Conservation (phyloP, 2,797 vertebrate species). For the Pseudochirops cupreus region DNA sequence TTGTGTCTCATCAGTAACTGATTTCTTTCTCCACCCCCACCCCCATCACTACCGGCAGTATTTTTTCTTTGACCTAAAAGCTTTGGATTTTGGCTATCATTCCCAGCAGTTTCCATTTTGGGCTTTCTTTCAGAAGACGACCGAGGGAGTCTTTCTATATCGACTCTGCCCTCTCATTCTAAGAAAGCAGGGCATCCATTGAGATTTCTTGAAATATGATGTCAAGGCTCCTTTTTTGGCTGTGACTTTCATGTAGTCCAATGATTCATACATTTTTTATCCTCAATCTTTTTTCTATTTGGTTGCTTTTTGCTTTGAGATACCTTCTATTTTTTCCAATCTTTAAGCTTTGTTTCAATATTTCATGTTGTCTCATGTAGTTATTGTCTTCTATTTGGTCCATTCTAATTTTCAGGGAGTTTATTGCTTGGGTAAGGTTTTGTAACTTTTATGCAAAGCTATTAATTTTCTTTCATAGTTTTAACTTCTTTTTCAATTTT, state of each 20-base stretch:
- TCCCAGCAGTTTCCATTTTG: too few relatives aligned
- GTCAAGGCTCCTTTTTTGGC: neutral
- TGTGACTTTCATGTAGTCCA: neutral
- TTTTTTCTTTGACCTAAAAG: too few relatives aligned
- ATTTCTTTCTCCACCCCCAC: neutral
- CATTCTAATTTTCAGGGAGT: too few relatives aligned
- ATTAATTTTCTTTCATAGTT: neutral
- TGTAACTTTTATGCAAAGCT: neutral
- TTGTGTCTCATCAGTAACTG: neutral
- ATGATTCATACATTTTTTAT: neutral
- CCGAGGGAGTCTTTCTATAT: neutral
- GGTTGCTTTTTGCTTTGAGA: neutral
- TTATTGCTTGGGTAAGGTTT: neutral
- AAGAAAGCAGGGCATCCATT: neutral
- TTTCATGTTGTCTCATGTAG: too few relatives aligned
- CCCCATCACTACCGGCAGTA: too few relatives aligned
- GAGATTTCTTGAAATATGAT: neutral
- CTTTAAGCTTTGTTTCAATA: too few relatives aligned
- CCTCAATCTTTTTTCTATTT: neutral
- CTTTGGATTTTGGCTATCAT: too few relatives aligned
- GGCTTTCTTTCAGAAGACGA: too few relatives aligned
- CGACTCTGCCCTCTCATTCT: neutral
- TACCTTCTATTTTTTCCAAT: too few relatives aligned
- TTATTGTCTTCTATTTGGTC: too few relatives aligned
- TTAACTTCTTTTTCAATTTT: neutral